phyloP scores from a whole-genome alignment of 2,113 vertebrate genomes.

The Carollia perspicillata region DNA sequence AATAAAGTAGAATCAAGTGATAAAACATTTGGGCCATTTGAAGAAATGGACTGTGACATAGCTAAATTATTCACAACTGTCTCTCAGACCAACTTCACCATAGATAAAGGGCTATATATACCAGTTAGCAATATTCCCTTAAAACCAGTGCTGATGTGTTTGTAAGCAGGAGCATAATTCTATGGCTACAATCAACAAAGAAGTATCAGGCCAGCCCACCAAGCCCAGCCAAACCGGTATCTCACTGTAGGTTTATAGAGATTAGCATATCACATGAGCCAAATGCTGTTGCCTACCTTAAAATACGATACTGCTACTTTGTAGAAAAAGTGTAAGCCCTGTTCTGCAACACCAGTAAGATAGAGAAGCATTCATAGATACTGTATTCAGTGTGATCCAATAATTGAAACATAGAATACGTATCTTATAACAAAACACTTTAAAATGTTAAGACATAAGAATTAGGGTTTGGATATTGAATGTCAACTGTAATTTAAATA shows the following conservation, averaged over 20 bases:
- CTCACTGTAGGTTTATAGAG: background rate
- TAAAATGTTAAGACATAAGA: slow-evolving; percentile 1
- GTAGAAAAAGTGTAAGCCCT: background rate
- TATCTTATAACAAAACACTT: slow-evolving; percentile 11
- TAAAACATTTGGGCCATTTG: background rate
- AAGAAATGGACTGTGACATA: slow-evolving; percentile 29
- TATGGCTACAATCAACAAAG: slow-evolving; percentile 18
- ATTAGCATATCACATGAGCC: slow-evolving; percentile 30
- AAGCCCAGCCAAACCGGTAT: background rate
- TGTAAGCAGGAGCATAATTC: slow-evolving; percentile 26
- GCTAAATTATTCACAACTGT: slow-evolving; percentile 39
- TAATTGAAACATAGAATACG: slow-evolving; percentile 11
- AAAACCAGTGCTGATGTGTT: background rate
- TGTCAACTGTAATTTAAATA: background rate
- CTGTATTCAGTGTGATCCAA: background rate
- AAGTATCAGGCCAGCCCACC: background rate
- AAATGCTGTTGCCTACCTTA: background rate
- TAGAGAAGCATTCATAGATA: slow-evolving; percentile 6
- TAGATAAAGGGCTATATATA: background rate
- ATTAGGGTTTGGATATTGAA: background rate
- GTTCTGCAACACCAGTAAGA: background rate
- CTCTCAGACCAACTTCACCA: background rate
- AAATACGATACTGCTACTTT: background rate
- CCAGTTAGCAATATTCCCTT: slow-evolving; percentile 4
- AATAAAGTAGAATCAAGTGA: background rate